A percentile compares a stretch with the other conserved stretches of the same genome.
These are phyloP conservation scores for Parapristionchus giblindavisi DNA, from an alignment of 2,888 invertebrate species.

Conservation along the genomic window DNA sequence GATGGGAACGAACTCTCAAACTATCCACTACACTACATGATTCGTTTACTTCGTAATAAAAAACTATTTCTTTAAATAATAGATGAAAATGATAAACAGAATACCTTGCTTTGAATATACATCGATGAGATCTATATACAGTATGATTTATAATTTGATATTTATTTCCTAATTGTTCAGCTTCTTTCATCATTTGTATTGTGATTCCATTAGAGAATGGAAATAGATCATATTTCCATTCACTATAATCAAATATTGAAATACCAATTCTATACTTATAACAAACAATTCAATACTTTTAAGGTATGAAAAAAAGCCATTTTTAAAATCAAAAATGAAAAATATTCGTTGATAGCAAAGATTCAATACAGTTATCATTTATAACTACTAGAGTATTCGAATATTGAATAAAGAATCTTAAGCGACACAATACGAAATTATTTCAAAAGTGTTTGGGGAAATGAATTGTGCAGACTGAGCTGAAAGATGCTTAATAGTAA, in stretches of 20 bases:
- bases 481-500: too few relatives aligned
- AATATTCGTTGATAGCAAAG: too few relatives aligned
- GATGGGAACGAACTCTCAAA: neutral
- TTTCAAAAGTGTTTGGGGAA: too few relatives aligned
- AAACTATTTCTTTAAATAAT: neutral
- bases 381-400: too few relatives aligned
- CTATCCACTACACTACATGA: slow-evolving; percentile 5
- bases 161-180: slow-evolving; percentile 10
- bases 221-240: slow-evolving; percentile 16
- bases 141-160: slow-evolving; percentile 36
- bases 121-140: slow-evolving; percentile 16
- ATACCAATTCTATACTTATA: neutral
- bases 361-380: too few relatives aligned
- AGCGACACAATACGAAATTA: too few relatives aligned
- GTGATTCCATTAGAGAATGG: slow-evolving; percentile 27
- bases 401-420: too few relatives aligned
- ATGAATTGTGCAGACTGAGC: too few relatives aligned
- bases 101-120: slow-evolving; percentile 26
- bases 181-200: slow-evolving; percentile 12
- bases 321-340: neutral
- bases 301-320: neutral
- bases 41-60: neutral
- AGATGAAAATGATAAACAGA: neutral
- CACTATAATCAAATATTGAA: slow-evolving; percentile 19
- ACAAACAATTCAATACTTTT: neutral